Evolutionary conservation across 92 coral and sea anemone genomes (phyloP), one percentile per base, ranked within the genome.

Genomic region (Ricordea florida): DNA sequence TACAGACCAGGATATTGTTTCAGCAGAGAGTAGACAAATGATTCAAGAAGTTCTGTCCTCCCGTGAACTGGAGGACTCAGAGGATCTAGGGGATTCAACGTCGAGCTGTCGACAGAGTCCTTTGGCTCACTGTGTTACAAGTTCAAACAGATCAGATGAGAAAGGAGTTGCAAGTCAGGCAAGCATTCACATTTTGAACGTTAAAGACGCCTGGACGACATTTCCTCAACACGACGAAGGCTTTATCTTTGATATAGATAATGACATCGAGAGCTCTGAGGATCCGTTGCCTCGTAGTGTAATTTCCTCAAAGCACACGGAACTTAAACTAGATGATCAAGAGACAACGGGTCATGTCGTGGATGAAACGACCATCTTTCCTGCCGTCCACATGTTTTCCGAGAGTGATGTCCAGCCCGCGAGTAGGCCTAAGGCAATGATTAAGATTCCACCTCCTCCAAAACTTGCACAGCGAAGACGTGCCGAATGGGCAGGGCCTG

Each of bases 381-480:
- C 77, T 41, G 64, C 77, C 1, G 22, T 70, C 8, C 64, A 70
- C 41, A 41, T 55, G 4, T 70, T 70, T 56, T 70, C 55, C 17
- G 64, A 69, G 10, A 14, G 34, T 31, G 44, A 9, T 10, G 47
- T n/a, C 9, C 6, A 44, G 3, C 0, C 16, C 10, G 25, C 14
- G 9, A 26, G 18, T 5, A 18, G 42, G 33, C 30, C 15, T 10
- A 51, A 30, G 5, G 14, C 21, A 27, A 52, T 55, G 5, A 40
- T 51, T 29, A 70, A 56, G 23, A 52, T 70, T 35, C 77, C 65
- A 18, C 82, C 82, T 34, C 82, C 82, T 5, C 82, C 82, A 2
- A 63, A 16, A 47, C 70, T 62, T 11, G 55, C 11, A 26, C 64
- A 50, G 18, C 61, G 75, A 16, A 70, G 56, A 22, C 77, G 77